These are phyloP conservation scores for Bubo blakistoni DNA, from an alignment of 2,113 vertebrate genomes.

Conservation along the genomic window DNA sequence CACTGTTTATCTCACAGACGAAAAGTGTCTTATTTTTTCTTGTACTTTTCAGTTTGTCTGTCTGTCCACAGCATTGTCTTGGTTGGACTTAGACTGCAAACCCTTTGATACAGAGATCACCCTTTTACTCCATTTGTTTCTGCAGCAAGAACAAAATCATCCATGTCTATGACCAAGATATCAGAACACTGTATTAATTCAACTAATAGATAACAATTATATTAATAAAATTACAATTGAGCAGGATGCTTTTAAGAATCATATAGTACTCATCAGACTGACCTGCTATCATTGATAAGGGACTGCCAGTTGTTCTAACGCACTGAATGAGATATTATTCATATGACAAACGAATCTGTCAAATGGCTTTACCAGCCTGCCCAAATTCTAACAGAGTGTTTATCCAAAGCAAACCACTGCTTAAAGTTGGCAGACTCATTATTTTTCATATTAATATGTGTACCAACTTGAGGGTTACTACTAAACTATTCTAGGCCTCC, in stretches of 20 bases:
- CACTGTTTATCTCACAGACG: neutral
- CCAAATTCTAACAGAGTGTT: conserved; percentile 37
- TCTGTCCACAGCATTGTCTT: neutral
- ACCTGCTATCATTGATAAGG: neutral
- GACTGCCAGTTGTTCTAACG: neutral
- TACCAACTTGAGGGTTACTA: neutral
- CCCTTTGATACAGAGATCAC: neutral
- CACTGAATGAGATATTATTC: conserved; percentile 1
- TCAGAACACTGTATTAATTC: neutral
- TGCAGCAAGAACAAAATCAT: neutral
- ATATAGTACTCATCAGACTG: neutral
- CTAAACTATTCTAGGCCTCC: neutral
- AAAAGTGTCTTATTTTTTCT: neutral
- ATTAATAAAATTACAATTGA: neutral
- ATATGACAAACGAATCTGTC: conserved; percentile 8
- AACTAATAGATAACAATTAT: neutral
- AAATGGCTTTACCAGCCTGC: neutral
- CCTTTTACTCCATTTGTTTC: neutral
- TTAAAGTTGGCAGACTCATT: conserved; percentile 14
- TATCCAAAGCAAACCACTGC: conserved; percentile 20
- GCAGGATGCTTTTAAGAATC: neutral
- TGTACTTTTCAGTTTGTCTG: neutral
- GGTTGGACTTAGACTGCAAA: neutral
- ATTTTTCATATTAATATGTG: conserved; percentile 29
- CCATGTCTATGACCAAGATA: neutral